Conservation (phyloP, 2,113 vertebrate genomes). For the Scartelaos histophorus region DNA sequence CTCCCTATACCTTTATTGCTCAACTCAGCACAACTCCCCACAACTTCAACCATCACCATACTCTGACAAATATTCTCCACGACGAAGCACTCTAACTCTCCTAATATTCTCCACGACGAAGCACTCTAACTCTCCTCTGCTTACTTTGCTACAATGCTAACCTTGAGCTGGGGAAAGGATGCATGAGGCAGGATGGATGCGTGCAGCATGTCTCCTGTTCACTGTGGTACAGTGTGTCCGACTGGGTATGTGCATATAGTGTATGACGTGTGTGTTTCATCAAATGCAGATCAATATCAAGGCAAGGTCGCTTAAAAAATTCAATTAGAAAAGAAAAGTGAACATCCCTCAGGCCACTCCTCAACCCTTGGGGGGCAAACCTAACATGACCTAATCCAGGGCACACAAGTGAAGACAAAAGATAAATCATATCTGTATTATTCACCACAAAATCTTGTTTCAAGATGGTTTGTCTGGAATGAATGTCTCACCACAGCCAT, state of each 20-base stretch:
- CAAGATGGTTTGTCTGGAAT: slow-evolving; percentile 51
- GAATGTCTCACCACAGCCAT: slow-evolving; percentile 62
- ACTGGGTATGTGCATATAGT: slow-evolving; percentile 3
- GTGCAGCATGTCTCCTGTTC: slow-evolving; percentile 10
- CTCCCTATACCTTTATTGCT: slow-evolving; percentile 53
- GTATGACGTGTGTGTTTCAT: slow-evolving; percentile 42
- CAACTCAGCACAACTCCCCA: slow-evolving; percentile 66
- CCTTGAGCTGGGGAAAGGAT: slow-evolving; percentile 66
- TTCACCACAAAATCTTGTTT: slow-evolving; percentile 55
- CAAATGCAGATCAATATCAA: slow-evolving; percentile 75
- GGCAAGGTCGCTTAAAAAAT: slow-evolving; percentile 76
- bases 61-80: slow-evolving; percentile 68
- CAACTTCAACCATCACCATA: slow-evolving; percentile 62
- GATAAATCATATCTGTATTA: slow-evolving; percentile 52
- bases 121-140: slow-evolving; percentile 54
- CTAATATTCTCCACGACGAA: slow-evolving; percentile 60
- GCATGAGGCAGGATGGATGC: slow-evolving; percentile 45
- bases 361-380: slow-evolving; percentile 25
- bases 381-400: slow-evolving; percentile 47
- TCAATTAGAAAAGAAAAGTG: slow-evolving; percentile 67
- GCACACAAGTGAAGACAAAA: slow-evolving; percentile 22
- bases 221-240: slow-evolving; percentile 1
- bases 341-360: slow-evolving; percentile 45
- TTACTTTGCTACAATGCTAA: slow-evolving; percentile 60
- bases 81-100: slow-evolving; percentile 51